Conservation (phyloP, 2,113 vertebrate species). For the Cebus imitator region DNA sequence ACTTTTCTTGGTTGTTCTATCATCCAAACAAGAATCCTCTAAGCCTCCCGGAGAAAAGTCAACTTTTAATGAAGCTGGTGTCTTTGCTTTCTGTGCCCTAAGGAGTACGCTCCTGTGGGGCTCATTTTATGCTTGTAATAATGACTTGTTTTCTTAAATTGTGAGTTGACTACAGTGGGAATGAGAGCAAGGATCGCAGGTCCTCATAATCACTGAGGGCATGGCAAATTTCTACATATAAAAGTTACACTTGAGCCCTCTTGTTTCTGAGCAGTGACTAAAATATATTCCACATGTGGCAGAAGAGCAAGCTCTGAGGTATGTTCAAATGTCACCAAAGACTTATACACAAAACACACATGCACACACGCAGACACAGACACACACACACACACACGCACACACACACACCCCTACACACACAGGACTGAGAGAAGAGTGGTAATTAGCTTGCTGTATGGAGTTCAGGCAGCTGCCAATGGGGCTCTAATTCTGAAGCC, state of each 20-base stretch:
- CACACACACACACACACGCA: too few species aligned
- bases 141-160: constrained; percentile 42
- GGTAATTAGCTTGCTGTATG: neutral
- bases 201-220: neutral
- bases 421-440: neutral
- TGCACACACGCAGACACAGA: neutral
- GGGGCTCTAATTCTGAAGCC: neutral
- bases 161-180: neutral
- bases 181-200: neutral
- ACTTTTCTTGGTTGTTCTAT: constrained; percentile 57
- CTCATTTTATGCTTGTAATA: constrained; percentile 15
- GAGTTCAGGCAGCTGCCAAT: neutral
- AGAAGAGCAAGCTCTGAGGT: neutral
- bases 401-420: neutral
- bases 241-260: neutral
- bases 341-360: too few species aligned
- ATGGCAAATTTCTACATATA: neutral
- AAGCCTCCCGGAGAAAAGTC: constrained; percentile 33
- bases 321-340: neutral
- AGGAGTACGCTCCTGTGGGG: constrained; percentile 36
- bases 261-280: neutral
- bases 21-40: constrained; percentile 48
- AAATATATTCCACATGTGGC: neutral
- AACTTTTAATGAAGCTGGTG: constrained; percentile 55
- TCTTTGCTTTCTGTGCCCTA: constrained; percentile 5